These are phyloP conservation scores for Phocoena sinus DNA, from an alignment of 2,113 vertebrate genomes.

Conservation along the genomic window DNA sequence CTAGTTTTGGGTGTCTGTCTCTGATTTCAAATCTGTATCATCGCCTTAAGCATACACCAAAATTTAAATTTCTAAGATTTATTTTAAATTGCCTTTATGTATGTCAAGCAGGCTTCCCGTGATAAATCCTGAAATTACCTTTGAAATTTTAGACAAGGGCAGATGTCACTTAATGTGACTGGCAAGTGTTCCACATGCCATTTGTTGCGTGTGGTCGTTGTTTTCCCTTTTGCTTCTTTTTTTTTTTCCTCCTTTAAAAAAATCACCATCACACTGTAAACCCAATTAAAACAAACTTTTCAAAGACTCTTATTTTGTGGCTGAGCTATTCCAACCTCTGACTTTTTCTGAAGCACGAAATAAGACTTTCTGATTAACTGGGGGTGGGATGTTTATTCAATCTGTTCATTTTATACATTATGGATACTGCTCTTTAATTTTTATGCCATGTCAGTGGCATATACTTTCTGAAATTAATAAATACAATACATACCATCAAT, in stretches of 20 bases:
- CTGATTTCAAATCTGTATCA: not conserved
- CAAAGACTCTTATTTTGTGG: conserved; percentile 64
- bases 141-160: conserved; percentile 73
- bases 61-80: conserved; percentile 37
- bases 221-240: conserved; percentile 51
- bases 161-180: conserved; percentile 63
- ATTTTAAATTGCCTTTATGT: conserved; percentile 16
- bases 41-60: not conserved
- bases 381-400: conserved; percentile 69
- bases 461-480: conserved; percentile 71
- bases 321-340: conserved; percentile 68
- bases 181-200: conserved; percentile 40
- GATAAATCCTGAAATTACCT: conserved; percentile 66
- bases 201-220: conserved; percentile 51
- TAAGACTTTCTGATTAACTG: conserved; percentile 70
- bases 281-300: conserved; percentile 75
- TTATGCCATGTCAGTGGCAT: conserved; percentile 60
- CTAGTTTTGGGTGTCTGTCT: not conserved
- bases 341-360: conserved; percentile 65
- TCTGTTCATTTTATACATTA: conserved; percentile 69
- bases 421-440: conserved; percentile 57
- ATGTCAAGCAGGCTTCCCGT: conserved; percentile 36
- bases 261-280: conserved; percentile 49
- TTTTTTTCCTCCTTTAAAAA: not conserved
- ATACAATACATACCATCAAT: conserved; percentile 72